Evolutionary conservation across 1,140 invertebrate species (phyloP), one percentile per base, ranked within the genome.

Genomic region (Argopecten irradians): DNA sequence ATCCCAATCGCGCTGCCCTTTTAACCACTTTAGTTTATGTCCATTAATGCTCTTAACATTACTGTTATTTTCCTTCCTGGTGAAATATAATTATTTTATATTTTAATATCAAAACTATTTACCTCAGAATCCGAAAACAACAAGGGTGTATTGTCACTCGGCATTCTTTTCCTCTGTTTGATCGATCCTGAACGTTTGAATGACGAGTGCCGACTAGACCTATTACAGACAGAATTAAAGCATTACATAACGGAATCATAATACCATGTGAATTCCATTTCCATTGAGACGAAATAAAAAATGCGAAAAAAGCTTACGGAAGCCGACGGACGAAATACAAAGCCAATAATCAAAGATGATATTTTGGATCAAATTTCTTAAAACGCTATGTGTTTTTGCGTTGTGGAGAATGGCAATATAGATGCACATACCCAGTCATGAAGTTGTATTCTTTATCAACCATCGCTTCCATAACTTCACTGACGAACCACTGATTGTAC

Each of bases 401-500:
- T 36, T 82, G 32, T 22, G 34, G 33, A 83, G 28, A 41, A 28
- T 28, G 41, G 41, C 34, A 36, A 34, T 34, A 83, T 2, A 32
- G 41, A 33, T 8, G 28, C 34, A n/a, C 16, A 1, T 33, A 83
- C 32, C 41, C 83, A n/a, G 35, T 22, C 13, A 19, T 82, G 9
- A 13, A 36, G n/a, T 41, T 32, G 5, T 34, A 28, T 13, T 71
- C 39, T 71, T 83, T 83, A 36, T 71, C 83, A 22, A 36, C 14
- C 41, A 16, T 82, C 83, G 34, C 85, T 90, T 33, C 41, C 41
- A 89, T 83, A 14, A 93, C 89, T 13, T 89, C 85, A 19, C 89
- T 41, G 36, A 93, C 92, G 91, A 92, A 92, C 46, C 55, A 87
- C 86, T 92, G 91, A 34, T 89, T 41, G 55, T 92, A 93, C 82